phyloP scores from a whole-genome alignment of 2,888 invertebrate genomes.

The Vesta saturnalis region DNA sequence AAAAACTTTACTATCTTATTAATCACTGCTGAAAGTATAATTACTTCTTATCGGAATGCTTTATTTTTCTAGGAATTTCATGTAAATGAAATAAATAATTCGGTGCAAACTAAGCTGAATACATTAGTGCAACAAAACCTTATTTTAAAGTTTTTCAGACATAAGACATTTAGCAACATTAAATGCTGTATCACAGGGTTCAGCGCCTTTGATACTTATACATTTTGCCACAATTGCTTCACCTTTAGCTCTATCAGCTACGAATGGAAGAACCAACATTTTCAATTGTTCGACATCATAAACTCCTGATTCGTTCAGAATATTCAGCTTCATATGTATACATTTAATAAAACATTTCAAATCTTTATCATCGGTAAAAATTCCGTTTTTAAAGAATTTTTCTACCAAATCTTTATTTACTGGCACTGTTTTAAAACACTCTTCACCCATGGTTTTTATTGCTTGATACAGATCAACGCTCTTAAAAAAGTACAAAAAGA shows the following conservation, averaged over 20 bases:
- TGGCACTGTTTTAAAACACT: background rate
- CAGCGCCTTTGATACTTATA: background rate
- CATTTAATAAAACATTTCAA: conserved; percentile 7
- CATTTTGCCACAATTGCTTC: background rate
- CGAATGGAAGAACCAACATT: background rate
- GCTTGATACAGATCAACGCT: background rate
- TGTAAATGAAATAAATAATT: too few species aligned
- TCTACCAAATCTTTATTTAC: background rate
- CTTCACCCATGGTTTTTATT: background rate
- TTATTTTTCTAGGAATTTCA: too few species aligned
- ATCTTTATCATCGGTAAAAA: background rate
- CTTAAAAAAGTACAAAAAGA: background rate
- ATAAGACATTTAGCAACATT: conserved; percentile 2
- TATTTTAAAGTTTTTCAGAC: background rate
- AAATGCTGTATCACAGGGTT: background rate
- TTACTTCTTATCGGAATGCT: too few species aligned
- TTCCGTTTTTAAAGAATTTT: background rate
- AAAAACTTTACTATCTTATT: too few species aligned
- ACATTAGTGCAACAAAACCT: too few species aligned
- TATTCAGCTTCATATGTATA: background rate
- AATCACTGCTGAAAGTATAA: too few species aligned
- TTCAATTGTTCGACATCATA: background rate
- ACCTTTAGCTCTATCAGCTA: background rate
- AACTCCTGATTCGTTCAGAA: background rate
- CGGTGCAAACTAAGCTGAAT: too few species aligned